These are phyloP conservation scores for Naja naja DNA, from an alignment of 2,113 vertebrate genomes.

Conservation along the genomic window DNA sequence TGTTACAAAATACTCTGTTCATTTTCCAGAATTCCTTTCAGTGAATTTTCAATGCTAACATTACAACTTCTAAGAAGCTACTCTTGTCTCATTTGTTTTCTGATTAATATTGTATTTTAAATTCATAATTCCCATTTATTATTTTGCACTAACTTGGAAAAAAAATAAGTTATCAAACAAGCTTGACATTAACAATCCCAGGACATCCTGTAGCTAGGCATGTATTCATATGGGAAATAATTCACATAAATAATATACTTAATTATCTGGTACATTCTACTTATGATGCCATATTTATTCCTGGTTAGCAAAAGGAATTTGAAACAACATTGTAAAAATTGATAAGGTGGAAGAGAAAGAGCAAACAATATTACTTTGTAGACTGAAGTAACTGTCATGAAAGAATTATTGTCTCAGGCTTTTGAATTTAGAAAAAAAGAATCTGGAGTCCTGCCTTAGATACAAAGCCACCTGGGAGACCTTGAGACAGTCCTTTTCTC, in stretches of 20 bases:
- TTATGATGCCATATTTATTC: background rate
- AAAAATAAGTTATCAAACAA: background rate
- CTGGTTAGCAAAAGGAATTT: background rate
- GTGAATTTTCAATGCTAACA: background rate
- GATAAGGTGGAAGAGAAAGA: background rate
- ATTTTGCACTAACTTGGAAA: background rate
- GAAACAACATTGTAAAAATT: background rate
- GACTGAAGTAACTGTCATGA: too few species aligned
- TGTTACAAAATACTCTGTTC: background rate
- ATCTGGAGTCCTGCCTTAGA: background rate
- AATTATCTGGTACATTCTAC: background rate
- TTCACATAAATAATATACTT: background rate
- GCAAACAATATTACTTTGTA: background rate
- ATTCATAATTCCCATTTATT: background rate
- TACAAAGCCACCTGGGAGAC: too few species aligned
- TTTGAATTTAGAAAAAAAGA: background rate
- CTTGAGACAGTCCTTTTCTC: background rate
- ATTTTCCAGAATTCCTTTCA: background rate
- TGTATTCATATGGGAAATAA: background rate
- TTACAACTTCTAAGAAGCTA: background rate
- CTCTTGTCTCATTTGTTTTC: background rate
- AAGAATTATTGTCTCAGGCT: background rate
- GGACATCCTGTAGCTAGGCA: background rate
- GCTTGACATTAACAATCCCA: background rate
- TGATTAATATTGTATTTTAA: background rate